Conservation (phyloP, 2,888 invertebrate genomes). For the Andrena flavipes region DNA sequence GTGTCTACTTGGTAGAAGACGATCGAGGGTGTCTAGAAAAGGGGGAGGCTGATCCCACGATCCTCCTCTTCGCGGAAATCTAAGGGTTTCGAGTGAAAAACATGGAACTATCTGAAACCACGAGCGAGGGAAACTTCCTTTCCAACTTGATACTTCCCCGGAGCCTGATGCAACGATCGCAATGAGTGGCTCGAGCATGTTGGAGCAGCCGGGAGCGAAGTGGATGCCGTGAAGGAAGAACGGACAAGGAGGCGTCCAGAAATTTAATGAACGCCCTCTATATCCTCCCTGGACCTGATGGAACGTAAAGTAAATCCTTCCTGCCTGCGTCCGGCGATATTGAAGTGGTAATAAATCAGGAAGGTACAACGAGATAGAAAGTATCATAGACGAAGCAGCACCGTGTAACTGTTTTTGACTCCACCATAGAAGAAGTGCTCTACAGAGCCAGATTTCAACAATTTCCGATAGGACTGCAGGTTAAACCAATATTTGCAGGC, state of each 20-base stretch:
- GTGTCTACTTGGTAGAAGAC: too few species aligned
- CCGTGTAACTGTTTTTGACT: too few species aligned
- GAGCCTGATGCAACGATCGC: neutral
- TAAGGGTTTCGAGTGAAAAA: neutral
- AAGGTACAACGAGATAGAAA: conserved; percentile 27
- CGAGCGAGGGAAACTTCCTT: neutral
- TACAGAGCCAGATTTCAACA: too few species aligned
- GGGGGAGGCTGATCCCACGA: neutral
- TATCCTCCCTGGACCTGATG: neutral
- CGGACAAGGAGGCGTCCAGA: neutral
- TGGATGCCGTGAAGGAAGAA: neutral
- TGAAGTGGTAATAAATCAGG: conserved; percentile 38
- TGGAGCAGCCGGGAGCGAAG: neutral
- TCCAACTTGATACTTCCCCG: conserved; percentile 1
- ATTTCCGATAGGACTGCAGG: too few species aligned
- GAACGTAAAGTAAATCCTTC: conserved; percentile 24
- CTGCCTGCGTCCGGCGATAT: conserved; percentile 19
- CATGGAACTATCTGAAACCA: neutral
- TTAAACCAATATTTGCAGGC: conserved; percentile 10
- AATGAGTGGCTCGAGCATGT: neutral
- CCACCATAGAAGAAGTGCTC: too few species aligned
- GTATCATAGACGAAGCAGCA: conserved; percentile 13
- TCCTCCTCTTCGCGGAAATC: neutral
- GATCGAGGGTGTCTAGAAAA: too few species aligned
- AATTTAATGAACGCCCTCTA: conserved; percentile 26